These are phyloP conservation scores for Lipotes vexillifer DNA, from an alignment of 2,113 vertebrate genomes.

Conservation along the genomic window DNA sequence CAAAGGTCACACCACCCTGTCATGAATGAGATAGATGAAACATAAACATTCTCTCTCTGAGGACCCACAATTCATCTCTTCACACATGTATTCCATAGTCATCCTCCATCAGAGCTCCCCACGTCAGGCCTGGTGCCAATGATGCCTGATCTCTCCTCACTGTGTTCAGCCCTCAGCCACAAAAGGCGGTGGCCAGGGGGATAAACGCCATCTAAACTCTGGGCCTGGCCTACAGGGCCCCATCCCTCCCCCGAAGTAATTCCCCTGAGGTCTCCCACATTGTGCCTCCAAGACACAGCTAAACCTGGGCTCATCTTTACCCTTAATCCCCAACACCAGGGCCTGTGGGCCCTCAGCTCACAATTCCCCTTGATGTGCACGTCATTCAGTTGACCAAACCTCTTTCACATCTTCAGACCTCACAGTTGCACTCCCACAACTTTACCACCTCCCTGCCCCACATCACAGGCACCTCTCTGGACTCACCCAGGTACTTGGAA, in stretches of 20 bases:
- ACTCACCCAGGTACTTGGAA: not conserved
- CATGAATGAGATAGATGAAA: not conserved
- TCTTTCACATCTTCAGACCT: not conserved
- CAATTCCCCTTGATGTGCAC: not conserved
- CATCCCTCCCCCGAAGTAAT: not conserved
- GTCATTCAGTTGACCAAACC: no score
- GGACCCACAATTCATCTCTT: not conserved
- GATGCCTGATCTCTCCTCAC: not conserved
- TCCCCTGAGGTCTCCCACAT: not conserved
- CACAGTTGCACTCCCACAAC: not conserved
- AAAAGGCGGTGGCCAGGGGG: no score
- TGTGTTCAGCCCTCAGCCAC: not conserved
- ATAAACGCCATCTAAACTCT: not conserved
- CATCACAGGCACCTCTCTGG: not conserved
- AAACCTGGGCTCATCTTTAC: not conserved
- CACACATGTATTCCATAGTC: not conserved
- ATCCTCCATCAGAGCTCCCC: no score
- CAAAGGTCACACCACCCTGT: not conserved
- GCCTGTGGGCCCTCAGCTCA: not conserved
- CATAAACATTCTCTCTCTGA: not conserved
- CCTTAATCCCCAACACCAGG: no score
- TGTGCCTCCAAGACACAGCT: not conserved
- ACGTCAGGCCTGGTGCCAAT: not conserved
- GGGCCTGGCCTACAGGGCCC: not conserved
- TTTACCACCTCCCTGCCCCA: not conserved